These are phyloP conservation scores for Brachionus koreanus DNA, from an alignment of 1,140 invertebrate genomes.

Conservation along the genomic window DNA sequence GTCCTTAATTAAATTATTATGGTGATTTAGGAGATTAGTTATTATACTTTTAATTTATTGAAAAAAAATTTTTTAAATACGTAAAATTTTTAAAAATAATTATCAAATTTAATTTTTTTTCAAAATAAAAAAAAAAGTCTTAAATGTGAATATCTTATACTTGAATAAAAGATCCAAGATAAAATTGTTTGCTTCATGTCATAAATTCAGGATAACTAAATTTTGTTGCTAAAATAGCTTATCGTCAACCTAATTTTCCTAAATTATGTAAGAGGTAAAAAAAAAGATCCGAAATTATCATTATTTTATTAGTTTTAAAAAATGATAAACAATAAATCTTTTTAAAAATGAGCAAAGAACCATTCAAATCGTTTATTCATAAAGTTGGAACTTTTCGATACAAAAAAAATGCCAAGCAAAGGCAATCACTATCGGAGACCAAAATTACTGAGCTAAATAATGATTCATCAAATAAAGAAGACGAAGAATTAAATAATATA, in stretches of 20 bases:
- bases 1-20: no score
- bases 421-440: neutral
- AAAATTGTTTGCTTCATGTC: neutral
- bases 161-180: neutral
- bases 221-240: neutral
- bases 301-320: neutral
- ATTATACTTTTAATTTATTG: no score
- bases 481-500: neutral
- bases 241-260: neutral
- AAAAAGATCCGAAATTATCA: neutral
- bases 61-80: no score
- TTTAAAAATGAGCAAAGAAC: slow-evolving; percentile 40
- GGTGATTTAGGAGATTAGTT: no score
- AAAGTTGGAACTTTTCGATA: slow-evolving; percentile 32
- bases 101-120: no score
- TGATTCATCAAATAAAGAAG: neutral
- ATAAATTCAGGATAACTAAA: neutral
- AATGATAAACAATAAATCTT: neutral
- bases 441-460: neutral
- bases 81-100: no score
- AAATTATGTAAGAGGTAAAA: neutral
- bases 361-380: slow-evolving; percentile 39
- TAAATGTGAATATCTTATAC: no score
- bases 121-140: no score
- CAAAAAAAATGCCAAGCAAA: slow-evolving; percentile 39